Percentiles rank a stretch among this genome's conserved stretches.
phyloP scores from a whole-genome alignment of 2,888 invertebrate species.

The Callyntrura guangdongensis region DNA sequence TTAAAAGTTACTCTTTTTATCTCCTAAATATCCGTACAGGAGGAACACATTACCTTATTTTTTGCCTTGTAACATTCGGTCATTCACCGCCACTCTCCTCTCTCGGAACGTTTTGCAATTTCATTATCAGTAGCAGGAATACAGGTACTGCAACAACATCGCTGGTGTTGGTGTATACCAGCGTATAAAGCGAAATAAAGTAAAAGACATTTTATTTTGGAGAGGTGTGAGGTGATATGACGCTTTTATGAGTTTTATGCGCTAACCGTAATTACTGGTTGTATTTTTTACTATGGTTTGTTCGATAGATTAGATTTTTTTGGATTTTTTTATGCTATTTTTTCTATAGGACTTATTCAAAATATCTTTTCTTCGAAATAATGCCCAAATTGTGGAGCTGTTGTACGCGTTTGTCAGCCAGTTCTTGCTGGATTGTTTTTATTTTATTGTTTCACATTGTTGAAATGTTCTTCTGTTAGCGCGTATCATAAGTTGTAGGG shows the following conservation, averaged over 20 bases:
- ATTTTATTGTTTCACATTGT: not conserved
- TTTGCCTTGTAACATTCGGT: slow-evolving; percentile 51
- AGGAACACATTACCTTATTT: not conserved
- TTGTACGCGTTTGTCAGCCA: not conserved
- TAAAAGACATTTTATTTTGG: no score
- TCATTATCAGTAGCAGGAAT: slow-evolving; percentile 18
- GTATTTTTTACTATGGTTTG: not conserved
- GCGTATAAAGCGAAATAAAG: no score
- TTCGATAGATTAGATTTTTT: no score
- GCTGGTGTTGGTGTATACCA: no score
- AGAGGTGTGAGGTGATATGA: no score
- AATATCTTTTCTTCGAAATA: no score
- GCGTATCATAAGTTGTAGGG: no score
- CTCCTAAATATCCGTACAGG: slow-evolving; percentile 22
- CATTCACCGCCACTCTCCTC: slow-evolving; percentile 51
- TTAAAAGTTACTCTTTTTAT: slow-evolving; percentile 20
- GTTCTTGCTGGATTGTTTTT: no score
- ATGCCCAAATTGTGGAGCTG: not conserved
- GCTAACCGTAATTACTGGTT: not conserved
- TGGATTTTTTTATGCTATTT: not conserved
- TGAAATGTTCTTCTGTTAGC: not conserved
- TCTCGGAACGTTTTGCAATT: not conserved
- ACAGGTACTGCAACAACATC: not conserved
- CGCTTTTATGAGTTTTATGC: no score
- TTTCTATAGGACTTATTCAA: no score